Conservation (phyloP, 2,888 invertebrate species). For the Orthosia cruda region DNA sequence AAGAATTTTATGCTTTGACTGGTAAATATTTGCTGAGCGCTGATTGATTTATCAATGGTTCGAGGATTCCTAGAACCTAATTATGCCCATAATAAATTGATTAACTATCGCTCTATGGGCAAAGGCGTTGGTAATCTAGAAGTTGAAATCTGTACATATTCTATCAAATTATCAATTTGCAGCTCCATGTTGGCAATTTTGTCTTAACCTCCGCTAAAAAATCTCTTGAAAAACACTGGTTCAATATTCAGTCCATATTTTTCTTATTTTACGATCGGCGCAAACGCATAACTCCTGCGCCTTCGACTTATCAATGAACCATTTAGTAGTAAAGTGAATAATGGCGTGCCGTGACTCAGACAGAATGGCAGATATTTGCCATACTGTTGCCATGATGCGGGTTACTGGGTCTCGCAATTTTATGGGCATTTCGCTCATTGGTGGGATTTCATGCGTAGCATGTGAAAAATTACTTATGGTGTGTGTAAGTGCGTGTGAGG, state of each 20-base stretch:
- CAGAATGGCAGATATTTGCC: constrained; percentile 58
- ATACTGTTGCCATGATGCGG: constrained; percentile 50
- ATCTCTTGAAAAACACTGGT: background rate
- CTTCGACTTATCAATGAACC: constrained; percentile 65
- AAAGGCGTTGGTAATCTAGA: constrained; percentile 14
- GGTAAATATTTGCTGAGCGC: constrained; percentile 49
- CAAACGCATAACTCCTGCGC: constrained; percentile 42
- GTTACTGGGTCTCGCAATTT: constrained; percentile 55
- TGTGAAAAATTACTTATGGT: constrained; percentile 36
- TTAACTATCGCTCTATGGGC: constrained; percentile 5
- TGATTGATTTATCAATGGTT: constrained; percentile 39
- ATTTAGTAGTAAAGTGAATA: constrained; percentile 66
- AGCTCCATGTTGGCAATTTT: background rate
- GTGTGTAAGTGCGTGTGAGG: constrained; percentile 14
- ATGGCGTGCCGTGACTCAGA: constrained; percentile 66
- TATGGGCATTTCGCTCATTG: constrained; percentile 46
- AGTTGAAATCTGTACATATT: background rate
- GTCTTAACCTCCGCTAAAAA: background rate
- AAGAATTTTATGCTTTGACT: constrained; percentile 29
- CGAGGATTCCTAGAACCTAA: constrained; percentile 26
- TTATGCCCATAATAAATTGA: constrained; percentile 42
- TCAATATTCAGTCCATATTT: constrained; percentile 9
- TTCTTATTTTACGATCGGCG: constrained; percentile 44
- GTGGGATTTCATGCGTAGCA: constrained; percentile 22
- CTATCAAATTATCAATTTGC: background rate